Conservation (phyloP, 2,113 vertebrate genomes). For the Asarcornis scutulata region DNA sequence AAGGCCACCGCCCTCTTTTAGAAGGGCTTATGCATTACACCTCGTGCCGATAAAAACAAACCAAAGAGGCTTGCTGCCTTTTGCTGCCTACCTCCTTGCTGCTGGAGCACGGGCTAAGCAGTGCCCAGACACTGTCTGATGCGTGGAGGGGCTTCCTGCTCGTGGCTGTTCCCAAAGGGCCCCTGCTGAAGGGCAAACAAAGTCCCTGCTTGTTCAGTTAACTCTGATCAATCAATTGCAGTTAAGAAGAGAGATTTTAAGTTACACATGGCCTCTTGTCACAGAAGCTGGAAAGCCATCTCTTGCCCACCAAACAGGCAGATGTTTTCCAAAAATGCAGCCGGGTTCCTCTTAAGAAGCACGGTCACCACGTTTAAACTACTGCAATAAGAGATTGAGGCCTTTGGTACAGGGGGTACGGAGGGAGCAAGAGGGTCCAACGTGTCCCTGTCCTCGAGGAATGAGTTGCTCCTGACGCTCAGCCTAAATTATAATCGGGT, state of each 20-base stretch:
- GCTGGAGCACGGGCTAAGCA: background rate
- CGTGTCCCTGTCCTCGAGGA: fast-evolving
- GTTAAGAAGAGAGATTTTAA: background rate
- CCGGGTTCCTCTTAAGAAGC: background rate
- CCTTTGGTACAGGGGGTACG: background rate
- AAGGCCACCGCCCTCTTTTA: background rate
- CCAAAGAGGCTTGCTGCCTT: background rate
- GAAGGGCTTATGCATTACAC: background rate
- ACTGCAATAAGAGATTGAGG: background rate
- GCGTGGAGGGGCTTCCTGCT: background rate
- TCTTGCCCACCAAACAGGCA: background rate
- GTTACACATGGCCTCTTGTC: background rate
- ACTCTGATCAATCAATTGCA: background rate
- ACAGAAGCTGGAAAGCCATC: background rate
- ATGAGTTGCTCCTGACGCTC: background rate
- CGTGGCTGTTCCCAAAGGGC: background rate
- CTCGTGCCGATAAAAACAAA: background rate
- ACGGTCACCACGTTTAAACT: background rate
- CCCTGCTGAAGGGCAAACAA: background rate
- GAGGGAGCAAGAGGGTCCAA: fast-evolving
- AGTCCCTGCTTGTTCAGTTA: background rate
- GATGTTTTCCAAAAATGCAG: background rate
- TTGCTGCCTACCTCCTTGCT: background rate
- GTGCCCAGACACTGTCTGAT: background rate
- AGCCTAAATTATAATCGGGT: background rate